These are phyloP conservation scores for Zosterops lateralis DNA, from an alignment of 2,113 vertebrate species.

Conservation along the genomic window DNA sequence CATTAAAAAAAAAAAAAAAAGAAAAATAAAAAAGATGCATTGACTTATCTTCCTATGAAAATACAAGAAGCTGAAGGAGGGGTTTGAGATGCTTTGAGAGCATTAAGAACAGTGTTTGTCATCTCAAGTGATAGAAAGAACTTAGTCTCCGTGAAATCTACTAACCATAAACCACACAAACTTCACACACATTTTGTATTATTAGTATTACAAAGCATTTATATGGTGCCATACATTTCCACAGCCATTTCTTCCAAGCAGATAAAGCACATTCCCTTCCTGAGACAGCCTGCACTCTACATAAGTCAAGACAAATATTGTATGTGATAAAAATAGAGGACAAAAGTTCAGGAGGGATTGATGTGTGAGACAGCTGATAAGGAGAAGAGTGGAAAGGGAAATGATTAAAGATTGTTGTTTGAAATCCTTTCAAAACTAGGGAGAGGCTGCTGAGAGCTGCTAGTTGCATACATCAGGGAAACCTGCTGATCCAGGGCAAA, in stretches of 20 bases:
- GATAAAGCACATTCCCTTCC: conserved; percentile 36
- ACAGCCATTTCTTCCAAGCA: background rate
- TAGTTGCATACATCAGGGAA: background rate
- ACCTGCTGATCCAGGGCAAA: background rate
- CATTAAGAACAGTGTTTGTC: background rate
- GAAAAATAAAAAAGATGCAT: background rate
- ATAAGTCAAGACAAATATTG: conserved; percentile 47
- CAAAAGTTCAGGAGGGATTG: conserved; percentile 28
- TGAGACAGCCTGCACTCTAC: conserved; percentile 21
- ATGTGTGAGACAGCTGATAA: conserved; percentile 55
- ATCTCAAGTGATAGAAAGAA: background rate
- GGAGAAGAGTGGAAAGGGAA: conserved; percentile 1
- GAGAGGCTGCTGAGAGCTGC: background rate
- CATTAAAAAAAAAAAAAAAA: background rate
- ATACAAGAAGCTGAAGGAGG: background rate
- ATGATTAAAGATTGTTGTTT: background rate
- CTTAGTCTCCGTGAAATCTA: conserved; percentile 1
- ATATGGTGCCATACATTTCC: conserved; percentile 14
- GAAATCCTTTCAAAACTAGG: background rate
- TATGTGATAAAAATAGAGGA: conserved; percentile 45
- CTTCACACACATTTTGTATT: conserved; percentile 15
- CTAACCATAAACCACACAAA: background rate
- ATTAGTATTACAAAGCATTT: conserved; percentile 46
- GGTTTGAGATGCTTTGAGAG: background rate
- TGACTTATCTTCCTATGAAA: background rate